These are phyloP conservation scores for Mythimna albipuncta DNA, from an alignment of 2,888 invertebrate genomes.

Conservation along the genomic window DNA sequence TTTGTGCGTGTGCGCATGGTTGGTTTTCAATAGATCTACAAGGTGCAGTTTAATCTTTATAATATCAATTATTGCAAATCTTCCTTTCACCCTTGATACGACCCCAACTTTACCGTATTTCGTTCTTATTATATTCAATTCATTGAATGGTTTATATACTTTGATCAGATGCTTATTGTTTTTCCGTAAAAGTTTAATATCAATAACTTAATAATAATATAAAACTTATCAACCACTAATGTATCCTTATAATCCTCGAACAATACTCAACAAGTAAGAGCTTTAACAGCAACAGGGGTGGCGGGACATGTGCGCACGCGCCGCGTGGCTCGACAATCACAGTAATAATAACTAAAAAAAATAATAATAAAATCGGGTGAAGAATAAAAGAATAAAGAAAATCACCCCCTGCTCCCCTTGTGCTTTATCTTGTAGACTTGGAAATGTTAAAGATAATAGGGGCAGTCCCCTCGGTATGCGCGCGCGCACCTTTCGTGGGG, in stretches of 20 bases:
- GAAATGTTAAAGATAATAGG: constrained; percentile 90
- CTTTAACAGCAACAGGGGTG: constrained; percentile 84
- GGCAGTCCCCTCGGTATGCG: constrained; percentile 80
- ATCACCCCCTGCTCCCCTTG: constrained; percentile 88
- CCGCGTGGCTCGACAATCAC: constrained; percentile 82
- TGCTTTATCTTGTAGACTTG: constrained; percentile 91
- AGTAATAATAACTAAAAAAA: constrained; percentile 90
- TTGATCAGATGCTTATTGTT: not conserved
- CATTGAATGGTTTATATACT: not conserved
- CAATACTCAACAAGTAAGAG: constrained; percentile 86
- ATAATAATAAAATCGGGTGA: constrained; percentile 91
- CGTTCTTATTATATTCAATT: not conserved
- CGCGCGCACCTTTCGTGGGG: constrained; percentile 87
- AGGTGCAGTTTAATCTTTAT: constrained; percentile 60
- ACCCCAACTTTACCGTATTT: constrained; percentile 14
- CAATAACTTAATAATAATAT: constrained; percentile 71
- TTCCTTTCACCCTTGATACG: constrained; percentile 29
- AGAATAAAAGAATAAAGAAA: constrained; percentile 91
- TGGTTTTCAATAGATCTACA: constrained; percentile 54
- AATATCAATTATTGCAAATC: constrained; percentile 31
- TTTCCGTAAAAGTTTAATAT: constrained; percentile 16
- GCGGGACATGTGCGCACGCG: constrained; percentile 90
- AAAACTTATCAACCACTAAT: constrained; percentile 77
- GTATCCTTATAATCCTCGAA: constrained; percentile 86
- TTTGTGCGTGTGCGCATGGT: constrained; percentile 50